Evolutionary conservation across 2,888 invertebrate species (phyloP).

Genomic region (Acleris cristana): DNA sequence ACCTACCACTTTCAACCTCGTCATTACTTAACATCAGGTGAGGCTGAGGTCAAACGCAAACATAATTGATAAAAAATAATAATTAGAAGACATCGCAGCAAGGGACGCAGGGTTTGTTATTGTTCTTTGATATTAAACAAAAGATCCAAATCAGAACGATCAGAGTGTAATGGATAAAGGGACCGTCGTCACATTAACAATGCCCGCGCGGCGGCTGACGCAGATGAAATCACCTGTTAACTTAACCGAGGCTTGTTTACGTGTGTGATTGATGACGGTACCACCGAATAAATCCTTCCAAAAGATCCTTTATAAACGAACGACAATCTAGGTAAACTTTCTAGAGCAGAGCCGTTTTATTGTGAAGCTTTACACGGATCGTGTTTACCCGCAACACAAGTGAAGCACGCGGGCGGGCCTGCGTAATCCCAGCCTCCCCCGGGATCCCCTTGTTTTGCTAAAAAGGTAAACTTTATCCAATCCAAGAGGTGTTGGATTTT

Average conservation of each 20-base stretch:
- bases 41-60: too few species aligned
- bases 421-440: conserved; percentile 57
- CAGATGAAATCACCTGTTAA: conserved; percentile 53
- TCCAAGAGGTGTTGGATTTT: conserved; percentile 69
- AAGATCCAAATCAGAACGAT: conserved; percentile 37
- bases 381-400: conserved; percentile 55
- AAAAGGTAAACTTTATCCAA: conserved; percentile 70
- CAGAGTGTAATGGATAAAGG: conserved; percentile 38
- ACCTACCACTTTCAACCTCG: too few species aligned
- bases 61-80: too few species aligned
- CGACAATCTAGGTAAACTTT: conserved; percentile 44
- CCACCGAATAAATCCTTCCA: conserved; percentile 34
- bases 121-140: conserved; percentile 22
- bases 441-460: conserved; percentile 60
- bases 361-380: conserved; percentile 58
- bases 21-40: too few species aligned
- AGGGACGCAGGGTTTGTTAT: neutral
- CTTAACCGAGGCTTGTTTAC: conserved; percentile 44
- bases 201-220: conserved; percentile 43
- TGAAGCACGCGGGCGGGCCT: conserved; percentile 50
- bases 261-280: conserved; percentile 54
- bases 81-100: too few species aligned
- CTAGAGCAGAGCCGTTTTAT: conserved; percentile 54
- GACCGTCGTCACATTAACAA: conserved; percentile 51
- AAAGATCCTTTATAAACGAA: conserved; percentile 34